phyloP scores from a whole-genome alignment of 2,113 vertebrate genomes.

The Rousettus leschenaultii region DNA sequence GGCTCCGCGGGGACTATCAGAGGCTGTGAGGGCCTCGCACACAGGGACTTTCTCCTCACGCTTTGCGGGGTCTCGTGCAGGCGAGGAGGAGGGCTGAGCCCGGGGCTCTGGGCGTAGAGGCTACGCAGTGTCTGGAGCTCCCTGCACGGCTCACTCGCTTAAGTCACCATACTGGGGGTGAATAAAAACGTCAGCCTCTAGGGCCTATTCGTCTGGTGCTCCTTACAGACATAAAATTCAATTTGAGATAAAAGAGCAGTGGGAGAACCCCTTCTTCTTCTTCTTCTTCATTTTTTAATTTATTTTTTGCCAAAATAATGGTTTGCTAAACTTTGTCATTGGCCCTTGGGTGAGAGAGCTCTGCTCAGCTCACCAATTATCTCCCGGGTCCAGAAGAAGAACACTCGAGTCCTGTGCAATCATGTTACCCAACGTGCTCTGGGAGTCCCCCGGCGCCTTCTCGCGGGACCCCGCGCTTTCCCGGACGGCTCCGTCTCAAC shows the following conservation, averaged over 20 bases:
- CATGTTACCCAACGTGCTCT: not conserved
- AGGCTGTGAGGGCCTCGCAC: too few relatives aligned
- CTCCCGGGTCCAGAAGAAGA: constrained; percentile 24
- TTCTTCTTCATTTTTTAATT: not conserved
- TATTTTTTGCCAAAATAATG: constrained; percentile 50
- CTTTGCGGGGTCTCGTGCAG: too few relatives aligned
- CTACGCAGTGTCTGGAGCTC: too few relatives aligned
- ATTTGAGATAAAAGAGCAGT: not conserved
- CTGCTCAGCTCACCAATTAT: constrained; percentile 18
- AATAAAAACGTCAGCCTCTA: constrained; percentile 24
- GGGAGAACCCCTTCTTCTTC: too few relatives aligned
- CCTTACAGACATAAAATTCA: constrained; percentile 43
- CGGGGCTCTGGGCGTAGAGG: too few relatives aligned
- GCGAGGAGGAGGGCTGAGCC: too few relatives aligned
- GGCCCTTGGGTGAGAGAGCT: constrained; percentile 38
- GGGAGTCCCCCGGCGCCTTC: not conserved
- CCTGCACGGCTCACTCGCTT: too few relatives aligned
- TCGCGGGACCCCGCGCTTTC: not conserved
- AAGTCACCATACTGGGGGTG: too few relatives aligned
- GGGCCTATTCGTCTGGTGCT: not conserved
- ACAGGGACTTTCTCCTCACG: too few relatives aligned
- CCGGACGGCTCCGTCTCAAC: not conserved
- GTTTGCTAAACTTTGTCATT: constrained; percentile 60
- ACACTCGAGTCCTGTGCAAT: not conserved
- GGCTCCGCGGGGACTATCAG: too few relatives aligned